phyloP scores from a whole-genome alignment of 1,140 invertebrate genomes.

The Leptinotarsa defecta region DNA sequence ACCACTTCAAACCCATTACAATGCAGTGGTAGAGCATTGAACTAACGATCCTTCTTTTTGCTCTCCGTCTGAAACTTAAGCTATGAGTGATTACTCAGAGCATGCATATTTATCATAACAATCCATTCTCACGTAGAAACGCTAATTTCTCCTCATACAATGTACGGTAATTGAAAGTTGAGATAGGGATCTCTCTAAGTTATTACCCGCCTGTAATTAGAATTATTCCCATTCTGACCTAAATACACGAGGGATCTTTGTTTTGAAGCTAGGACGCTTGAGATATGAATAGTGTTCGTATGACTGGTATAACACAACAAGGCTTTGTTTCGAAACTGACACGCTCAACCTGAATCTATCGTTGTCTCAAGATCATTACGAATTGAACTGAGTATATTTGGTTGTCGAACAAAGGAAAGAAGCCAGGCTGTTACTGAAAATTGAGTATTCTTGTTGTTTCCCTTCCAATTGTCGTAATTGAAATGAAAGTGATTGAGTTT shows the following conservation, averaged over 20 bases:
- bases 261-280: neutral
- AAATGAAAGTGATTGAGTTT: too few relatives aligned
- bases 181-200: neutral
- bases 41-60: neutral
- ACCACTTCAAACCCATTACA: too few relatives aligned
- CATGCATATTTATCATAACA: neutral
- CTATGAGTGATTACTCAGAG: neutral
- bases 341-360: too few relatives aligned
- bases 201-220: neutral
- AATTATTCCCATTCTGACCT: neutral
- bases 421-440: too few relatives aligned
- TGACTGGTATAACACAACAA: neutral
- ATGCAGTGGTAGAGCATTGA: too few relatives aligned
- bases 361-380: too few relatives aligned
- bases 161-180: neutral
- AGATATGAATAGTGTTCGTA: neutral
- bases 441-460: too few relatives aligned
- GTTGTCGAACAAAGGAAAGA: too few relatives aligned
- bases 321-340: too few relatives aligned
- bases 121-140: neutral
- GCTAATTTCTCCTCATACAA: neutral
- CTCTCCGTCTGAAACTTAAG: neutral
- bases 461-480: too few relatives aligned
- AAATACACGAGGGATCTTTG: neutral
- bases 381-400: too few relatives aligned